Evolutionary conservation across 2,113 vertebrate genomes (phyloP).

Genomic region (Eulemur rufifrons): DNA sequence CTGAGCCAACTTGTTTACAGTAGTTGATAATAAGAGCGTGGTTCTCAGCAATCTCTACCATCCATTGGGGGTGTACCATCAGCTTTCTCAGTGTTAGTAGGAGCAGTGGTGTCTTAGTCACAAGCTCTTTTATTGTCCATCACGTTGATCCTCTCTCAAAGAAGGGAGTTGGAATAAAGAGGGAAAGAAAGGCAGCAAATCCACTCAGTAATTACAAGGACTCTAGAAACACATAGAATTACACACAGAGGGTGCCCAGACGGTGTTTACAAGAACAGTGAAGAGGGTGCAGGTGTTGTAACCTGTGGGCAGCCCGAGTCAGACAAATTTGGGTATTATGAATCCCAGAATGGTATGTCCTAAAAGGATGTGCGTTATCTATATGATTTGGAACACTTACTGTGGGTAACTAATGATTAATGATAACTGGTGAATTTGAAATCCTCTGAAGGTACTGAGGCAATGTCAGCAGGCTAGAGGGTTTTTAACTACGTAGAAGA

Average conservation of each 20-base stretch:
- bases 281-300: not conserved
- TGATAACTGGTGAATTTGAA: not conserved
- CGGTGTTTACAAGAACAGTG: not conserved
- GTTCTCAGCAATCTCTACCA: accelerated
- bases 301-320: not conserved
- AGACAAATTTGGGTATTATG: not conserved
- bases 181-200: not conserved
- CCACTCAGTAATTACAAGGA: not conserved
- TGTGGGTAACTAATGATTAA: not conserved
- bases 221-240: not conserved
- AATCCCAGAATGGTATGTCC: not conserved
- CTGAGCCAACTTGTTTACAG: not conserved
- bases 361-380: not conserved
- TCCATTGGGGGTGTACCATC: accelerated
- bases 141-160: not conserved
- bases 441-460: not conserved
- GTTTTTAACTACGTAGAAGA: not conserved
- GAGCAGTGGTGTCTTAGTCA: not conserved
- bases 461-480: not conserved
- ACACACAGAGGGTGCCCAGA: not conserved
- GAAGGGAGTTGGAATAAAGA: not conserved
- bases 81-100: not conserved
- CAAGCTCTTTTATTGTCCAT: not conserved
- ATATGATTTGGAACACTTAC: not conserved
- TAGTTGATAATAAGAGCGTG: not conserved